Base-by-base conservation (phyloP, 1,140 invertebrate species). In the Chironomus tepperi region DNA sequence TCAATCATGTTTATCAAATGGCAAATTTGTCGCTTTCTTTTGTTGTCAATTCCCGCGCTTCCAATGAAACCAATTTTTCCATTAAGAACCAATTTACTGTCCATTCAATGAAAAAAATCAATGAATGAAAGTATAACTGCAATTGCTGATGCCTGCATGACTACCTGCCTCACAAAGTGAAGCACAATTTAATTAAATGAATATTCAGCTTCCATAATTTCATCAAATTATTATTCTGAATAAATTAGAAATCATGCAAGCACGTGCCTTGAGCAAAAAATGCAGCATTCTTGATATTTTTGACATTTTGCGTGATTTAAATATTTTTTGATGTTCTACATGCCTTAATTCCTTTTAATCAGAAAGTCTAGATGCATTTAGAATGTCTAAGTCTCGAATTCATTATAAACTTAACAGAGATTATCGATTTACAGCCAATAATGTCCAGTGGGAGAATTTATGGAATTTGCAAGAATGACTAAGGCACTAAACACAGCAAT, bases 11-110 rank as follows among this genome's bases (percentile, higher is more conserved):
- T 16, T 21, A 3, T 70, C 19, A 70, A 70, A 21, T 70, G 65
- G 65, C 65, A 70, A 70, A 70, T 70, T 70, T 70, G 65, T 70
- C 65, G 65, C 65, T 57, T 57, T 57, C 47, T 57, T 57, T 57
- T 57, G 47, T 57, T 47, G 43, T 15, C 43, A 15, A 47, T 47
- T 47, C 43, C 15, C 43, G 43, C 43, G 43, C 43, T 15, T 57
- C 47, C 47, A 57, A n/a, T 57, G 47, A 57, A 57, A 15, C n/a
- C 47, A 57, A 15, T 57, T 57, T 57, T 57, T 57, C 47, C 47
- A 57, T 57, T 57, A 57, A 57, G 47, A 57, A 57, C 12, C 12
- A 57, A 12, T n/a, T 57, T 57, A 57, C 12, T n/a, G n/a, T 12
- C 8, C 12, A n/a, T n/a, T n/a, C 47, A 57, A n/a, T 57, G 47